Evolutionary conservation across 2,797 vertebrate genomes (phyloP).

Genomic region (Gymnopithys bicolor): DNA sequence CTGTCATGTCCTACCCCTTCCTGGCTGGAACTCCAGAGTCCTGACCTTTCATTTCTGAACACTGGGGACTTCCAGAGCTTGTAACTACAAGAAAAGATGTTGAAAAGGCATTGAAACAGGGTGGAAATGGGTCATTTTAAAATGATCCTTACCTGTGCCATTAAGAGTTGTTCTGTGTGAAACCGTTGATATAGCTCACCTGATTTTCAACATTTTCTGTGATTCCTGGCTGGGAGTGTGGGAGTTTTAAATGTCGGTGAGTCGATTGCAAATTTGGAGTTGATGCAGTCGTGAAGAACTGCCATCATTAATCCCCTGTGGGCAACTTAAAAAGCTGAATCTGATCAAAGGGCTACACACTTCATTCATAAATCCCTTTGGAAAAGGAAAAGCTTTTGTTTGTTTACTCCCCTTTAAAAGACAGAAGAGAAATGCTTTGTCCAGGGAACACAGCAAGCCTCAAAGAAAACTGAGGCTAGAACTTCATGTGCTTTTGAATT

Average conservation of each 20-base stretch:
- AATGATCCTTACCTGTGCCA: not conserved
- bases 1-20: not conserved
- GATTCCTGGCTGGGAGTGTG: not conserved
- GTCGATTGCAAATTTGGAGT: not conserved
- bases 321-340: not conserved
- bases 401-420: not conserved
- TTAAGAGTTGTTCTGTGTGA: not conserved
- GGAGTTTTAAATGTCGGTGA: not conserved
- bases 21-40: not conserved
- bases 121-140: not conserved
- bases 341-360: not conserved
- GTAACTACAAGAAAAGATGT: not conserved
- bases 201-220: not conserved
- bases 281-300: not conserved
- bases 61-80: not conserved
- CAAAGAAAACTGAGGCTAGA: not conserved
- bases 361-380: constrained; percentile 31
- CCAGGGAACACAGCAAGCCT: not conserved
- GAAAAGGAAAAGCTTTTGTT: not conserved
- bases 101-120: not conserved
- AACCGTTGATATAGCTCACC: not conserved
- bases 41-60: not conserved
- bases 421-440: not conserved
- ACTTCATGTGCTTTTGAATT: not conserved
- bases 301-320: not conserved